Base-by-base conservation (phyloP, 2,797 vertebrate genomes). In the Uromys caudimaculatus region DNA sequence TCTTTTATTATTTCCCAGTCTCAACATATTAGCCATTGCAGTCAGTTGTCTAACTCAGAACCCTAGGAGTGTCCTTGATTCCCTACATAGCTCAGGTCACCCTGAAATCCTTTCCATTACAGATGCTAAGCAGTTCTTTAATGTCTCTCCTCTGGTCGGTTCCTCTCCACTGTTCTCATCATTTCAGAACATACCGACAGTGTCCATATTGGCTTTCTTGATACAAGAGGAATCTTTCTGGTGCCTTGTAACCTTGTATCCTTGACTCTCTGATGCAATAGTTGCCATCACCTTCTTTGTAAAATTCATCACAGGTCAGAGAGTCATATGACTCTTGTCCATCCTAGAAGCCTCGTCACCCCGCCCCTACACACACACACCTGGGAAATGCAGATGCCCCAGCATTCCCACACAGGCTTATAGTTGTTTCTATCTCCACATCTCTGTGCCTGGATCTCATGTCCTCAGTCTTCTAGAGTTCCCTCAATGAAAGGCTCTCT, bases 191-290 rank as follows among this genome's bases (percentile, higher is more conserved):
- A 41, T 1, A 77, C 0, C 35, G 13, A 6, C 29, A 29, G 3
- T 62, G 11, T 50, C 56, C 38, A 47, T 75, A 16, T 58, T 87
- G 41, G 12, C 58, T 96, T 64, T 91, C 82, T 86, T 64, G 62
- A 35, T 73, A 1, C 3, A 41, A 47, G 23, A 90, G 21, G 50
- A 71, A 79, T 54, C 50, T 60, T 58, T 54, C 76, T 47, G 19
- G n/a, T 38, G 41, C 13, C 29, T 41, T 54, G 56, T n/a, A n/a
- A 77, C 94, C n/a, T 81, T 76, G 56, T 73, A 64, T 24, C 23
- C 16, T 67, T 52, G n/a, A 50, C 94, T 87, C 29, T 92, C 47
- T 88, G 35, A n/a, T 71, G 82, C 86, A 90, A 44, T 71, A 64
- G 13, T 47, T 67, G 38, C 47, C 52, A 77, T 52, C 32, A 92